Conservation (phyloP, 2,113 vertebrate species). For the Egretta garzetta region DNA sequence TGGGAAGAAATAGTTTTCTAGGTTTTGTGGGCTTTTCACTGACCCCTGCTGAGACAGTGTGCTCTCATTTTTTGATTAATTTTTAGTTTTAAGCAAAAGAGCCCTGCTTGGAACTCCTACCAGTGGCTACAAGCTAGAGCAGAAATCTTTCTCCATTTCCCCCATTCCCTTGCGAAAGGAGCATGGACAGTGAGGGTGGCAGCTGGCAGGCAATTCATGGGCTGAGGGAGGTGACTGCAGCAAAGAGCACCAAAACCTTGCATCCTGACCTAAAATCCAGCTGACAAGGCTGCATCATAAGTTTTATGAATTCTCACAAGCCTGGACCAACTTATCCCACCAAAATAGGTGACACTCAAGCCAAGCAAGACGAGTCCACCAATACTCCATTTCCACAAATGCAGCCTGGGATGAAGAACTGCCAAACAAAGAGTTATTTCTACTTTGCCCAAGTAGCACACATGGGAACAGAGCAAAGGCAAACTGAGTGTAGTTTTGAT, state of each 20-base stretch:
- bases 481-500: background rate
- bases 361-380: background rate
- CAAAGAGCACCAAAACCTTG: background rate
- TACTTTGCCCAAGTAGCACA: background rate
- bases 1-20: background rate
- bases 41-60: fast-evolving
- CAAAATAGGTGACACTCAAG: background rate
- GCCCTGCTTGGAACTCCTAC: background rate
- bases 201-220: background rate
- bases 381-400: background rate
- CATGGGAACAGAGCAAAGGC: background rate
- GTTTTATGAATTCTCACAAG: background rate
- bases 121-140: background rate
- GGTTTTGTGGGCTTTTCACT: background rate
- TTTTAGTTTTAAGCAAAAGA: background rate
- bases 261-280: background rate
- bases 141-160: background rate
- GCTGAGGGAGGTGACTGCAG: background rate
- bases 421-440: background rate
- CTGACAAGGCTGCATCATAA: background rate
- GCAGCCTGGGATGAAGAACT: background rate
- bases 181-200: background rate
- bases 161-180: background rate
- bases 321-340: background rate
- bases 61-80: no score